These are phyloP conservation scores for Bombus difficillimus DNA, from an alignment of 1,140 invertebrate species.

Conservation along the genomic window DNA sequence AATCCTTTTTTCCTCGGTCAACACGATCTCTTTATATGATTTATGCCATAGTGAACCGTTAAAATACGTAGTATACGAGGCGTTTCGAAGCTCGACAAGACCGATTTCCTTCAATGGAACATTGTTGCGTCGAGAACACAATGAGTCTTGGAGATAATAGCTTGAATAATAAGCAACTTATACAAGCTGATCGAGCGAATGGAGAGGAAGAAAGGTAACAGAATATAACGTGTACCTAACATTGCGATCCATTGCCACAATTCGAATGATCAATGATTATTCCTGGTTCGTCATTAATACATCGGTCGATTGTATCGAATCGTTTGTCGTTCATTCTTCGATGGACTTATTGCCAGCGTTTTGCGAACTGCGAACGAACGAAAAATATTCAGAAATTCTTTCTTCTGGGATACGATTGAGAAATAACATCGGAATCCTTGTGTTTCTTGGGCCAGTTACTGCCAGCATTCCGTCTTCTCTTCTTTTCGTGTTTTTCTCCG, in stretches of 20 bases:
- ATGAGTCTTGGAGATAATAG: neutral
- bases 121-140: neutral
- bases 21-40: neutral
- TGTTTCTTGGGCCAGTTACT: neutral
- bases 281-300: neutral
- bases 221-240: neutral
- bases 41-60: neutral
- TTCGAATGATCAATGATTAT: neutral
- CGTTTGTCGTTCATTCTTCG: neutral
- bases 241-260: neutral
- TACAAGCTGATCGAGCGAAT: too few species aligned
- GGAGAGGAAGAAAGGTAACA: neutral
- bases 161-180: neutral
- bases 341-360: neutral
- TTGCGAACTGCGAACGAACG: neutral
- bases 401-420: neutral
- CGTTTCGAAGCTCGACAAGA: neutral
- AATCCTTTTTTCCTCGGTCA: neutral
- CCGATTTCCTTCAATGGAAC: neutral
- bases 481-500: neutral
- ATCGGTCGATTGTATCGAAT: neutral
- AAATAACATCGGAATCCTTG: neutral
- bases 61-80: neutral
- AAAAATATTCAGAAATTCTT: neutral
- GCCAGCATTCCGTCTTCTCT: neutral